Conservation (phyloP, 1,140 invertebrate species). For the Lithobius niger region DNA sequence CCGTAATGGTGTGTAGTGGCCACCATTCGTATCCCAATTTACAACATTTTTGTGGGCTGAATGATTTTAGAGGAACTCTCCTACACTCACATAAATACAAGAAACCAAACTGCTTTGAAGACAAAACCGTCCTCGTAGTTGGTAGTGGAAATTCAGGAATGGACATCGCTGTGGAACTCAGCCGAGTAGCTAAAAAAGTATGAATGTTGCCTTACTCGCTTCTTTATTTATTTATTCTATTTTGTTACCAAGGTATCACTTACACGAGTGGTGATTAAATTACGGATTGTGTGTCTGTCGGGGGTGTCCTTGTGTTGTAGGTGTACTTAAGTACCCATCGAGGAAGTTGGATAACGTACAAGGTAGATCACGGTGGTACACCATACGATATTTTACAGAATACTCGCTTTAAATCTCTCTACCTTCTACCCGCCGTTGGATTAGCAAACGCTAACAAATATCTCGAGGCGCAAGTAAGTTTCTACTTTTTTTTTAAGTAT, state of each 20-base stretch:
- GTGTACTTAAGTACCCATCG: conserved; percentile 36
- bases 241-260: neutral
- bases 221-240: neutral
- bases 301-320: conserved; percentile 22
- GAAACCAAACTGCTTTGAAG: conserved; percentile 21
- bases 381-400: conserved; percentile 24
- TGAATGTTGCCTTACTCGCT: no score
- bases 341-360: conserved; percentile 34
- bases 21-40: conserved; percentile 28
- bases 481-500: no score
- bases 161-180: conserved; percentile 19
- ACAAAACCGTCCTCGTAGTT: conserved; percentile 28
- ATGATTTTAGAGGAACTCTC: conserved; percentile 22
- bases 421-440: no score
- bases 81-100: conserved; percentile 31
- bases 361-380: conserved; percentile 24
- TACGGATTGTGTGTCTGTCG: conserved; percentile 24
- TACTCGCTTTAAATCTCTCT: neutral
- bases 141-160: conserved; percentile 26
- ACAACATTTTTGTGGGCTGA: conserved; percentile 21
- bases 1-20: conserved; percentile 22
- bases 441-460: no score
- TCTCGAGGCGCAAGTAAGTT: no score
- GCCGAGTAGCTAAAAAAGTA: conserved; percentile 16
- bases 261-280: conserved; percentile 24